These are phyloP conservation scores for Leistus spinibarbis DNA, from an alignment of 2,888 invertebrate species.

Conservation along the genomic window DNA sequence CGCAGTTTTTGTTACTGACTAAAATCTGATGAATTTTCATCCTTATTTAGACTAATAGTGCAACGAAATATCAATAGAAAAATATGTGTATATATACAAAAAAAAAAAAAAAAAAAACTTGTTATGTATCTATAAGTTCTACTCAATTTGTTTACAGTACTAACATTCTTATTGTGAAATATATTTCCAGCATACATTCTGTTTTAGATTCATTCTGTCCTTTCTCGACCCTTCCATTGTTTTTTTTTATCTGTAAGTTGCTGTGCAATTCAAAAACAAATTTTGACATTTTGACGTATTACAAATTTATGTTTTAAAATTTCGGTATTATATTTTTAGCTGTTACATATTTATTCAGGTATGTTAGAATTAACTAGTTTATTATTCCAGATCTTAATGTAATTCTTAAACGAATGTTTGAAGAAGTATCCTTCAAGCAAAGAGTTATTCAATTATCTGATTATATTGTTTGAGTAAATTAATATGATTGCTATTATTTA, in stretches of 20 bases:
- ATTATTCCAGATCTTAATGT: background rate
- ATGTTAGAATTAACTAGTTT: background rate
- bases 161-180: constrained; percentile 37
- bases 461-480: background rate
- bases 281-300: constrained; percentile 30
- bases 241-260: background rate
- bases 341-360: background rate
- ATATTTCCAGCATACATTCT: constrained; percentile 38
- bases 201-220: background rate
- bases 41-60: constrained; percentile 24
- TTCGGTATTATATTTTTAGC: background rate
- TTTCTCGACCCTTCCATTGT: background rate
- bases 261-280: constrained; percentile 9
- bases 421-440: background rate
- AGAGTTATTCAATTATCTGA: background rate
- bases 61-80: constrained; percentile 28
- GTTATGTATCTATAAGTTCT: constrained; percentile 33
- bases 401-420: background rate
- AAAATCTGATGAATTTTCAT: background rate
- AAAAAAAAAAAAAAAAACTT: constrained; percentile 11
- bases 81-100: constrained; percentile 17
- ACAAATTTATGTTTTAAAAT: constrained; percentile 16
- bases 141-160: constrained; percentile 38
- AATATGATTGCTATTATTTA: background rate
- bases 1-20: background rate